Evolutionary conservation across 1,140 invertebrate genomes (phyloP).

Genomic region (Telenomus remus): DNA sequence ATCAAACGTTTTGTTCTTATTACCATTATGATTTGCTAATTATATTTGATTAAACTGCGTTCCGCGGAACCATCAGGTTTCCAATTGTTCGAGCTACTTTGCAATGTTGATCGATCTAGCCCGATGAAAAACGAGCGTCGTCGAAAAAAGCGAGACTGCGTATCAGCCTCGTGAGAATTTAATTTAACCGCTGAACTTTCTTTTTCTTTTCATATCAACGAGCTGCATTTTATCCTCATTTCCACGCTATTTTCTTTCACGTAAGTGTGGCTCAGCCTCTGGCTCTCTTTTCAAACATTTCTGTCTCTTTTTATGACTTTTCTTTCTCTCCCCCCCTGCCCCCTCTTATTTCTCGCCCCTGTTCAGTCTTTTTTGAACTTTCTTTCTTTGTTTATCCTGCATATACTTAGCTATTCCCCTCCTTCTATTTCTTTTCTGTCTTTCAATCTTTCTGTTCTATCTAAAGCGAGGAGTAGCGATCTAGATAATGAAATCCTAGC

Average conservation of each 20-base stretch:
- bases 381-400: conserved; percentile 11
- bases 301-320: conserved; percentile 37
- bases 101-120: conserved; percentile 19
- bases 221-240: conserved; percentile 75
- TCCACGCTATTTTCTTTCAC: conserved; percentile 75
- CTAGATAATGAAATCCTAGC: conserved; percentile 61
- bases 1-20: conserved; percentile 5
- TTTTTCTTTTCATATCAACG: conserved; percentile 72
- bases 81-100: conserved; percentile 6
- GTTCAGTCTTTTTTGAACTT: conserved; percentile 15
- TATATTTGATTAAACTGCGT: conserved; percentile 19
- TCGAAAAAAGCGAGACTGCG: not conserved
- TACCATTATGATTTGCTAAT: conserved; percentile 23
- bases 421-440: conserved; percentile 44
- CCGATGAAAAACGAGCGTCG: conserved; percentile 41
- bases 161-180: conserved; percentile 46
- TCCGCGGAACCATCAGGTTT: conserved; percentile 2
- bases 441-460: conserved; percentile 52
- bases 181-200: conserved; percentile 69
- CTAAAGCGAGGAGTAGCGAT: conserved; percentile 60
- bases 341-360: conserved; percentile 8
- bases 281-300: conserved; percentile 59
- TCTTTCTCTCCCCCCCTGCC: conserved; percentile 33
- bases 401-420: conserved; percentile 10
- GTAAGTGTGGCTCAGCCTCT: conserved; percentile 71